Base-by-base conservation (phyloP, 2,888 invertebrate genomes). In the Drosophila paramelanica region DNA sequence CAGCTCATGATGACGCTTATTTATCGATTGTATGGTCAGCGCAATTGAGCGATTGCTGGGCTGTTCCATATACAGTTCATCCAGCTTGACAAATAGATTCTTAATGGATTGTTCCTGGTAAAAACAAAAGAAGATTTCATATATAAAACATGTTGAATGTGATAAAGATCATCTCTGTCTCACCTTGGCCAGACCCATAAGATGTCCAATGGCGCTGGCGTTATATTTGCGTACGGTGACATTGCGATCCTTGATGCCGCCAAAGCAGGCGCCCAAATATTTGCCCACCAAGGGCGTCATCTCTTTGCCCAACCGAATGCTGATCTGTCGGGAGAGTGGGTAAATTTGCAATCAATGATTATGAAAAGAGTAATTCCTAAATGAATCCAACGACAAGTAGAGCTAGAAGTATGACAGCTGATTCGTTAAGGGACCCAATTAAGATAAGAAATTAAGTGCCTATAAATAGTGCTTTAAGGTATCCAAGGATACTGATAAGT, bases 171-270 rank as follows among this genome's bases (percentile, higher is more conserved):
- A 25, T 23, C 5, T 17, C 3, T 7, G 14, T 7, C 51, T 17
- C 52, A 94, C 96, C 93, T 98, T 98, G 38, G 97, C 97, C 67
- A 94, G 94, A 14, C 95, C 95, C 8, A 97, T 95, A 5, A 98
- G 93, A 89, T 97, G 96, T 0, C 98, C 98, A 68, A 98, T 94
- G 17, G 97, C 96, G 59, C 94, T 94, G 0, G 98, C 96, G 91
- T 96, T 97, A 73, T 96, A 96, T 92, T 97, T 97, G 82, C 97
- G 94, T 0, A 98, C 95, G 0, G 96, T 96, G 0, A 95, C 93
- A 90, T 98, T 98, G 66, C 97, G 94, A 92, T 98, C 98, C 49
- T 95, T 95, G 17, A 98, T 93, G 0, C 97, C 97, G 77, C 95
- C 95, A 41, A 97, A 93, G 65, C 91, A 91, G 6, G 91, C 92